Evolutionary conservation across 2,113 vertebrate genomes (phyloP).

Genomic region (Plecturocebus donacophilus): DNA sequence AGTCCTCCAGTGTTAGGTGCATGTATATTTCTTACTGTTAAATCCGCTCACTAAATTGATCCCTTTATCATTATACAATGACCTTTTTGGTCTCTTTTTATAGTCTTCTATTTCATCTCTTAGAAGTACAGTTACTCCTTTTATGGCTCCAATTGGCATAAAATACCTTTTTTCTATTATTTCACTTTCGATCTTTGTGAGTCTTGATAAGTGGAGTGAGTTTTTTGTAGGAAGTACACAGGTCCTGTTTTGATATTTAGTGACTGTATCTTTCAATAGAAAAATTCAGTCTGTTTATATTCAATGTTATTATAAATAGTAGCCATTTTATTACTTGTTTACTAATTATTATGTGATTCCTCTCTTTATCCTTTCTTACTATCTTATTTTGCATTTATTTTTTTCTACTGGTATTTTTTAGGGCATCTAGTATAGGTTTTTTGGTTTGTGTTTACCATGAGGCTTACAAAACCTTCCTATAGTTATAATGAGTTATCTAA

Average conservation of each 20-base stretch:
- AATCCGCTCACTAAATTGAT: not conserved
- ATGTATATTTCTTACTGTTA: not conserved
- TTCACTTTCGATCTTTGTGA: not conserved
- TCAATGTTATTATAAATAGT: not conserved
- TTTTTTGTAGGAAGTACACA: not conserved
- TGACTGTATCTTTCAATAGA: too few relatives aligned
- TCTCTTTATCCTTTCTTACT: not conserved
- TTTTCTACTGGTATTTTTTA: not conserved
- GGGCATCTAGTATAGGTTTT: not conserved
- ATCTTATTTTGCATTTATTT: not conserved
- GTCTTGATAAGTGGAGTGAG: not conserved
- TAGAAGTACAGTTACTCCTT: not conserved
- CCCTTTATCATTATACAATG: not conserved
- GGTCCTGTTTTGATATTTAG: not conserved
- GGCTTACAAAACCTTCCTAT: not conserved
- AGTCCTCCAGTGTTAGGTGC: not conserved
- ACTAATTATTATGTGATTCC: not conserved
- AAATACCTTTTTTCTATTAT: not conserved
- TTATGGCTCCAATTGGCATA: not conserved
- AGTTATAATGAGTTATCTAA: not conserved
- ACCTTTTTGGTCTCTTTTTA: not conserved
- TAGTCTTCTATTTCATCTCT: not conserved
- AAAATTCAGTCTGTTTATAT: not conserved
- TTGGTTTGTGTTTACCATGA: not conserved
- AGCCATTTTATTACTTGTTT: not conserved